Evolutionary conservation across 2,113 vertebrate species (phyloP).

Genomic region (Apteryx owenii): DNA sequence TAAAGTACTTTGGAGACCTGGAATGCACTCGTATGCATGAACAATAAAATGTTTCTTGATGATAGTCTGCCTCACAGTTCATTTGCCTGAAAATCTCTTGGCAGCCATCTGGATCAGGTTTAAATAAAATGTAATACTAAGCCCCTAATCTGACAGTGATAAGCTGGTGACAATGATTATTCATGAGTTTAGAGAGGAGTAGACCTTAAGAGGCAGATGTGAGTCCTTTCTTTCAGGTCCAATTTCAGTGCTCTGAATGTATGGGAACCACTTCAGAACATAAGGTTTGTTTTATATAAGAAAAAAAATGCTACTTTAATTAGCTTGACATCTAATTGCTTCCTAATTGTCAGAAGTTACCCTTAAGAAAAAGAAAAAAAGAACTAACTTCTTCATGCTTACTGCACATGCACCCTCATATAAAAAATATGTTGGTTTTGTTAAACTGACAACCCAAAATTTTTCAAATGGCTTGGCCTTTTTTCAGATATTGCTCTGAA

Average conservation of each 20-base stretch:
- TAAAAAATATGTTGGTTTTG: neutral
- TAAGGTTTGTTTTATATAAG: conserved; percentile 4
- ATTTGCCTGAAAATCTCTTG: conserved; percentile 62
- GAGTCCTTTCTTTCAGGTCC: conserved; percentile 42
- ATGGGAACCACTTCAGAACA: conserved; percentile 37
- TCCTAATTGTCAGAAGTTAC: conserved; percentile 14
- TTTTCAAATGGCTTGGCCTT: neutral
- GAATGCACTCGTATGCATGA: neutral
- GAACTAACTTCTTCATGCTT: neutral
- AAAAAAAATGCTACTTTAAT: neutral
- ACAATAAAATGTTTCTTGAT: conserved; percentile 53
- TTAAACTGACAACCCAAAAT: neutral
- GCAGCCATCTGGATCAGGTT: conserved; percentile 62
- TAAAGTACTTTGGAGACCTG: conserved; percentile 29
- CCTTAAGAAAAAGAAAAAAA: neutral
- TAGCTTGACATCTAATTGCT: conserved; percentile 21
- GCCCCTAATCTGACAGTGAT: conserved; percentile 62
- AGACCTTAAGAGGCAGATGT: conserved; percentile 67
- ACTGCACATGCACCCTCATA: neutral
- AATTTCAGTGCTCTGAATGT: conserved; percentile 22
- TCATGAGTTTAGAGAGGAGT: conserved; percentile 41
- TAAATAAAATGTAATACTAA: conserved; percentile 60
- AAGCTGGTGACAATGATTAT: conserved; percentile 62
- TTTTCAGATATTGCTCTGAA: neutral
- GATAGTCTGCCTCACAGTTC: conserved; percentile 55